Percentiles rank a stretch among this genome's conserved stretches.
Conservation (phyloP, 2,888 invertebrate genomes). For the Crematogaster levior region DNA sequence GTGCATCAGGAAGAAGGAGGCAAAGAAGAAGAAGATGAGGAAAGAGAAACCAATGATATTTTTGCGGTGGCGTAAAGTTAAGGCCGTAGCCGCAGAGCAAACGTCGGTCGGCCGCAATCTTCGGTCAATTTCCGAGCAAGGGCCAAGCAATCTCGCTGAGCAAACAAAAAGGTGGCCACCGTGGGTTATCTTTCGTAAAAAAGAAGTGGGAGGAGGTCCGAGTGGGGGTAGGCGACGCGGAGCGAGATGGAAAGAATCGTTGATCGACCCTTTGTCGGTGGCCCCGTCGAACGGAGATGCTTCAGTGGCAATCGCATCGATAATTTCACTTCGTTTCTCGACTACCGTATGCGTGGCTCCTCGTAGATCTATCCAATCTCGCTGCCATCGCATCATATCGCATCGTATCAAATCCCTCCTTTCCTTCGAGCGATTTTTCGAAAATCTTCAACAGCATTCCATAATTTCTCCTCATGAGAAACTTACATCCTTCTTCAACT, state of each 20-base stretch:
- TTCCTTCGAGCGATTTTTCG: constrained; percentile 57
- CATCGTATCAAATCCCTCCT: constrained; percentile 46
- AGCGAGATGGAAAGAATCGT: constrained; percentile 73
- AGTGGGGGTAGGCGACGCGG: constrained; percentile 62
- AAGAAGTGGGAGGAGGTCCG: constrained; percentile 52
- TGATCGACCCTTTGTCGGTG: constrained; percentile 81
- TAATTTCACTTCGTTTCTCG: constrained; percentile 79
- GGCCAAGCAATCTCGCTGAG: constrained; percentile 82
- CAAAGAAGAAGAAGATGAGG: constrained; percentile 40
- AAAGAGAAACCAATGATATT: constrained; percentile 77
- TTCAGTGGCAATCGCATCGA: constrained; percentile 83
- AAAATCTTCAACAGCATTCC: constrained; percentile 49
- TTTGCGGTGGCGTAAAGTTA: constrained; percentile 81
- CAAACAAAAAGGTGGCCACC: constrained; percentile 82
- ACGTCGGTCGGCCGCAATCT: constrained; percentile 85
- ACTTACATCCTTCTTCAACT: not conserved
- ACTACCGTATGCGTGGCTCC: constrained; percentile 66
- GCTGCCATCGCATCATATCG: constrained; percentile 20
- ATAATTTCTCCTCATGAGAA: not conserved
- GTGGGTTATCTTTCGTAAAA: constrained; percentile 74
- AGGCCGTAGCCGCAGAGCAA: constrained; percentile 82
- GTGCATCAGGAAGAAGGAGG: constrained; percentile 27
- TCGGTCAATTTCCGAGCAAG: constrained; percentile 83
- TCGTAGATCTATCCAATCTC: constrained; percentile 66
- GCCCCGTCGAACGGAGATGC: constrained; percentile 72